These are phyloP conservation scores for Zoanthus solanderi DNA, from an alignment of 92 coral and sea anemone species.

Conservation along the genomic window DNA sequence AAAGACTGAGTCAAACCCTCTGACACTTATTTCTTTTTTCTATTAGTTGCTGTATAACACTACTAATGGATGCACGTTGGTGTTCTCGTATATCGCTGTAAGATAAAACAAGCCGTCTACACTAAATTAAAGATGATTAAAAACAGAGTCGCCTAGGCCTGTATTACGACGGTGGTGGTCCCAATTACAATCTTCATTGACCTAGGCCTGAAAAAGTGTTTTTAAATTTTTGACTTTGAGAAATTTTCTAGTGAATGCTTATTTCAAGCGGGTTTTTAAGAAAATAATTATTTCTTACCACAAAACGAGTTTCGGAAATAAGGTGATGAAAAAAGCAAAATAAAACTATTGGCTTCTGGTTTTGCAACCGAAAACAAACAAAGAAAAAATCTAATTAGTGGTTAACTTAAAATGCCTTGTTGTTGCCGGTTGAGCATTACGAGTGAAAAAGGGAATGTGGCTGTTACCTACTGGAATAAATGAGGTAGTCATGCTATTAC, in stretches of 20 bases:
- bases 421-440: neutral
- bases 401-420: neutral
- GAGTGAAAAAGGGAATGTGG: neutral
- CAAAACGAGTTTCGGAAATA: neutral
- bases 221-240: neutral
- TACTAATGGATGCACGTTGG: neutral
- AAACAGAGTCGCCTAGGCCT: neutral
- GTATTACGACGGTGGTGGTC: neutral
- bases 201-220: neutral
- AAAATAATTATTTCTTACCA: neutral
- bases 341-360: neutral
- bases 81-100: neutral
- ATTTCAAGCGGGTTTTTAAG: neutral
- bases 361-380: neutral
- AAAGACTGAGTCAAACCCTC: neutral
- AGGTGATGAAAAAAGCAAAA: neutral
- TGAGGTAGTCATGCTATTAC: neutral
- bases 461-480: neutral
- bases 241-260: neutral
- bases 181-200: neutral
- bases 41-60: neutral
- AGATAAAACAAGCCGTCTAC: neutral
- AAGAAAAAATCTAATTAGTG: neutral
- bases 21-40: neutral
- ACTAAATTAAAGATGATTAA: neutral